Conservation (phyloP, 2,113 vertebrate genomes). For the Dasyornis broadbenti region DNA sequence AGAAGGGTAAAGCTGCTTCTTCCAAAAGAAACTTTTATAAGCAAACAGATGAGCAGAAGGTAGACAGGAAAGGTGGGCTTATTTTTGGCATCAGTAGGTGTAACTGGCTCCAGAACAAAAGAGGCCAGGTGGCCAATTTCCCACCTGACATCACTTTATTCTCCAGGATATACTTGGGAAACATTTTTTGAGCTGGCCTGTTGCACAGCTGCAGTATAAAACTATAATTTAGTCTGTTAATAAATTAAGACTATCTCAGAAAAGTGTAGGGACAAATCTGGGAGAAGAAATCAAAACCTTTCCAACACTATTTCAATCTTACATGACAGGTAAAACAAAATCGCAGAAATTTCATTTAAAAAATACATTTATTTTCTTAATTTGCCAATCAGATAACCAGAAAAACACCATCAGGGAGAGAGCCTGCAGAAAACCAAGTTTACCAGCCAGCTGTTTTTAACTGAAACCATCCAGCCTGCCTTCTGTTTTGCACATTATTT, state of each 20-base stretch:
- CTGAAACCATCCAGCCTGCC: not conserved
- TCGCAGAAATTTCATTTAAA: not conserved
- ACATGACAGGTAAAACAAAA: not conserved
- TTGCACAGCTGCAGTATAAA: not conserved
- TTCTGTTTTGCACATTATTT: not conserved
- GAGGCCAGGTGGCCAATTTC: not conserved
- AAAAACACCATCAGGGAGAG: not conserved
- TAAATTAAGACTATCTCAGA: not conserved
- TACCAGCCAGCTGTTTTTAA: not conserved
- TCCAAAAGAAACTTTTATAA: not conserved
- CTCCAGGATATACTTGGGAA: not conserved
- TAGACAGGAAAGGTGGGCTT: not conserved
- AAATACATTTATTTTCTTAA: not conserved
- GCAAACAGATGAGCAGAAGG: not conserved
- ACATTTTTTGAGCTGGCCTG: not conserved
- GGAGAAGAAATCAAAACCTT: not conserved
- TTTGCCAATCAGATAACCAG: not conserved
- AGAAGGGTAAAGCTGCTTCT: not conserved
- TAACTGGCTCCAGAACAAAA: not conserved
- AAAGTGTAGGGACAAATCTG: not conserved
- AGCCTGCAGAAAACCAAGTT: not conserved
- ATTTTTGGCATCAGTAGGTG: not conserved
- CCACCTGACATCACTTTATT: not conserved
- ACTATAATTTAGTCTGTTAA: not conserved
- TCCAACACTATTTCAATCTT: not conserved